These are phyloP conservation scores for Tetragonula clypearis DNA, from an alignment of 1,140 invertebrate genomes.

Conservation along the genomic window DNA sequence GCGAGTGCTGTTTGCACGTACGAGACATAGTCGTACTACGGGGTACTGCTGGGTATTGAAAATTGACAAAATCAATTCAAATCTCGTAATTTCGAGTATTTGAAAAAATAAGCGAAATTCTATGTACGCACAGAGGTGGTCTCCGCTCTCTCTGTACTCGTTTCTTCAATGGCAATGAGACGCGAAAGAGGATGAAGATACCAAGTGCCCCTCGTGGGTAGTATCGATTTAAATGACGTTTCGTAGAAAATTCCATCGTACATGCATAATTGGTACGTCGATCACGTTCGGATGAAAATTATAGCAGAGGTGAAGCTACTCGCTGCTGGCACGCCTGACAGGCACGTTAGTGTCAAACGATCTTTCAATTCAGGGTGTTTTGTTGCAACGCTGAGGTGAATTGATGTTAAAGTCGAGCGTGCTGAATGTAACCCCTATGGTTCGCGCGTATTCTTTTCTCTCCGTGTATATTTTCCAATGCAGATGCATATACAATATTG, in stretches of 20 bases:
- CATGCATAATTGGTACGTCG: neutral
- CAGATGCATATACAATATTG: no score
- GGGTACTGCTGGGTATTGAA: no score
- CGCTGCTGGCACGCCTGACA: neutral
- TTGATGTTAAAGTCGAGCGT: neutral
- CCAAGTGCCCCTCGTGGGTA: neutral
- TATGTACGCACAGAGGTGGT: no score
- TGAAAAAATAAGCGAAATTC: no score
- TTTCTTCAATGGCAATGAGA: neutral
- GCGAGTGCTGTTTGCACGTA: no score
- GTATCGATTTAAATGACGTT: neutral
- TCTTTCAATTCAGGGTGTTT: conserved; percentile 10
- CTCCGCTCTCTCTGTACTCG: neutral
- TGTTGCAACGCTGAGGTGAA: neutral
- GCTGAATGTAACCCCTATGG: no score
- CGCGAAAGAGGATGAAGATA: neutral
- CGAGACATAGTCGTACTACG: no score
- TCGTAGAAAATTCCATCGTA: neutral
- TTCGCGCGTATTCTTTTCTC: neutral
- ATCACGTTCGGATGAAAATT: conserved; percentile 21
- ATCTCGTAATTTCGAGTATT: no score
- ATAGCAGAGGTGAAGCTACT: conserved; percentile 28
- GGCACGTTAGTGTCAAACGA: neutral
- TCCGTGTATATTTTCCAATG: neutral
- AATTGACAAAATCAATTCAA: no score